A percentile compares a stretch with the other conserved stretches of the same genome.
phyloP scores from a whole-genome alignment of 2,888 invertebrate species.

The Nysson spinosus region DNA sequence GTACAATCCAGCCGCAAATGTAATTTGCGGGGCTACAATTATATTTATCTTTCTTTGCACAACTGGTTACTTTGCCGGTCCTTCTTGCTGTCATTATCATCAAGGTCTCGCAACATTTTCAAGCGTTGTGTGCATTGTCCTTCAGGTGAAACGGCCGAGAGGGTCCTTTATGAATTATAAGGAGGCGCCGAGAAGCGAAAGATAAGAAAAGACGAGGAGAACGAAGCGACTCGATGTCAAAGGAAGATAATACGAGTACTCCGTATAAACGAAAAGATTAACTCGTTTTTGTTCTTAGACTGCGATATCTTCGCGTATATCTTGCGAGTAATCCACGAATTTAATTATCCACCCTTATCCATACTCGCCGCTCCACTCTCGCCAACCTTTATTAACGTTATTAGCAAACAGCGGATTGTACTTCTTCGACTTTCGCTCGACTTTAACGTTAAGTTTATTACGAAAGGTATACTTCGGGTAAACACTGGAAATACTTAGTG shows the following conservation, averaged over 20 bases:
- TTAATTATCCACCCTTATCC: background rate
- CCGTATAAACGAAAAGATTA: background rate
- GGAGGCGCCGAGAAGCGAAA: background rate
- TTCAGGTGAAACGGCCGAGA: slow-evolving; percentile 7
- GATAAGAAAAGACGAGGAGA: slow-evolving; percentile 2
- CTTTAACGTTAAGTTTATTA: no score
- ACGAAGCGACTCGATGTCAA: background rate
- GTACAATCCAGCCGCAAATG: no score
- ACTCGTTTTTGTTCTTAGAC: slow-evolving; percentile 2
- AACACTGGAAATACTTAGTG: no score
- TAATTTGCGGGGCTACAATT: no score
- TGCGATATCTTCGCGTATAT: background rate
- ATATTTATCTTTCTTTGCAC: slow-evolving; percentile 28
- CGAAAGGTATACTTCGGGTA: no score
- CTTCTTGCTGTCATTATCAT: background rate
- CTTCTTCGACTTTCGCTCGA: no score
- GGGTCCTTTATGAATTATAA: slow-evolving; percentile 1
- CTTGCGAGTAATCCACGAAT: background rate
- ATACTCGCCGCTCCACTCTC: no score
- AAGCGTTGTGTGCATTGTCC: background rate
- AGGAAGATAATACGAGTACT: background rate
- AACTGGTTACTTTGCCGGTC: background rate
- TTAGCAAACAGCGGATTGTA: no score
- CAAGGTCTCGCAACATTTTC: slow-evolving; percentile 4
- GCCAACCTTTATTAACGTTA: no score